phyloP scores from a whole-genome alignment of 2,888 invertebrate species.

The Pachydiplax longipennis region DNA sequence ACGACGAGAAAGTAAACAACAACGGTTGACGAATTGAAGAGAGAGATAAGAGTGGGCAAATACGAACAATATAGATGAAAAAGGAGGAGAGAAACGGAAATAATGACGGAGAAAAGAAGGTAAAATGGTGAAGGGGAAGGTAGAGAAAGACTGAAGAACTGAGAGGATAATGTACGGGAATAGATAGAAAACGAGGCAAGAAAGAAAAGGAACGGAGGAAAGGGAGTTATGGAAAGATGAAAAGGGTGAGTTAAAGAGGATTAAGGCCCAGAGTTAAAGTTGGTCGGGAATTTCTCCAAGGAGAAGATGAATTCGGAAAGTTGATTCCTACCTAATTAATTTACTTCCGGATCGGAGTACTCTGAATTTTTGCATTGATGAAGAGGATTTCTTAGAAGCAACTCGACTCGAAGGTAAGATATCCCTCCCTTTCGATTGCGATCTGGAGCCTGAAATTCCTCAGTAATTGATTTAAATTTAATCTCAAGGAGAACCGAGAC shows the following conservation, averaged over 20 bases:
- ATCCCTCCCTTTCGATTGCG: neutral
- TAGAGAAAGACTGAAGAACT: neutral
- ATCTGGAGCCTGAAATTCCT: neutral
- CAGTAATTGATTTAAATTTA: neutral
- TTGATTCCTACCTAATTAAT: neutral
- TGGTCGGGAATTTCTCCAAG: neutral
- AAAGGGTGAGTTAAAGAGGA: neutral
- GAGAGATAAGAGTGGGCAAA: neutral
- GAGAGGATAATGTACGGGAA: neutral
- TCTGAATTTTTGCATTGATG: neutral
- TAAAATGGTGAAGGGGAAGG: neutral
- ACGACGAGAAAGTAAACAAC: neutral
- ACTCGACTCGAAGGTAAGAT: neutral
- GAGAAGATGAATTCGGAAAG: neutral
- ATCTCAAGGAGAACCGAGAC: neutral
- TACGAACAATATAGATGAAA: neutral
- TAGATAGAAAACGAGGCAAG: neutral
- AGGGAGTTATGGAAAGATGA: neutral
- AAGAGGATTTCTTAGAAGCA: neutral
- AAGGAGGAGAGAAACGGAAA: neutral
- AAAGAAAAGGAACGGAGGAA: neutral
- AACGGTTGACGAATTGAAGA: too few relatives aligned
- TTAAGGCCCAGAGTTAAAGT: neutral
- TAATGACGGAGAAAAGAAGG: neutral
- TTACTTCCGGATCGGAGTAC: neutral